Conservation (phyloP, 2,888 invertebrate species). For the Andrena bicolor region DNA sequence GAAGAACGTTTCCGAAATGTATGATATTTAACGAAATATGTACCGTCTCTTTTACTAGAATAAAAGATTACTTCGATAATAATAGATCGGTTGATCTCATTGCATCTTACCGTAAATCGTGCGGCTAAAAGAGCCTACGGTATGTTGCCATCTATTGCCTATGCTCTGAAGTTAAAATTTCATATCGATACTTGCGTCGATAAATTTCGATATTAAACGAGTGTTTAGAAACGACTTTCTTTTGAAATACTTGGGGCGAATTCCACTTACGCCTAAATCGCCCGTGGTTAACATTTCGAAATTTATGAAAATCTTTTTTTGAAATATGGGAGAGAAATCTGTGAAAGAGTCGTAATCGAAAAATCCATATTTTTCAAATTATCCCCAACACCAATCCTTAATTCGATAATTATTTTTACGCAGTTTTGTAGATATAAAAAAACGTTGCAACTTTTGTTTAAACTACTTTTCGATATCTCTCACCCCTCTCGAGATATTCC, state of each 20-base stretch:
- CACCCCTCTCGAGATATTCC: no score
- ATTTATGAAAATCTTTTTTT: no score
- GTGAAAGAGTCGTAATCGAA: no score
- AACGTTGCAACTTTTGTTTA: no score
- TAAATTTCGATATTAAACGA: slow-evolving; percentile 16
- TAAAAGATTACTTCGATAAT: slow-evolving; percentile 77
- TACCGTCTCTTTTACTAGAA: slow-evolving; percentile 48
- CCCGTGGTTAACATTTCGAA: no score
- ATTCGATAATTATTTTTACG: no score
- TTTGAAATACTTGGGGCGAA: background rate
- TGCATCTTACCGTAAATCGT: slow-evolving; percentile 78
- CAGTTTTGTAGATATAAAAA: no score
- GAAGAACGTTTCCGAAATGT: slow-evolving; percentile 38
- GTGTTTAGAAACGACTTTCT: background rate
- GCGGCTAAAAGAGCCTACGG: slow-evolving; percentile 68
- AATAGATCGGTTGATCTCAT: slow-evolving; percentile 58
- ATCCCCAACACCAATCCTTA: no score
- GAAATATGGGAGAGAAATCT: no score
- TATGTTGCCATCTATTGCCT: slow-evolving; percentile 39
- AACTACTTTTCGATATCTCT: no score
- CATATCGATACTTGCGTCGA: slow-evolving; percentile 43
- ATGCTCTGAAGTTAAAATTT: slow-evolving; percentile 9
- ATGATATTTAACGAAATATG: slow-evolving; percentile 62
- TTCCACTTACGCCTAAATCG: no score
- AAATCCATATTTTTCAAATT: no score